Evolutionary conservation across 2,113 vertebrate genomes (phyloP).

Genomic region (Chloebia gouldiae): DNA sequence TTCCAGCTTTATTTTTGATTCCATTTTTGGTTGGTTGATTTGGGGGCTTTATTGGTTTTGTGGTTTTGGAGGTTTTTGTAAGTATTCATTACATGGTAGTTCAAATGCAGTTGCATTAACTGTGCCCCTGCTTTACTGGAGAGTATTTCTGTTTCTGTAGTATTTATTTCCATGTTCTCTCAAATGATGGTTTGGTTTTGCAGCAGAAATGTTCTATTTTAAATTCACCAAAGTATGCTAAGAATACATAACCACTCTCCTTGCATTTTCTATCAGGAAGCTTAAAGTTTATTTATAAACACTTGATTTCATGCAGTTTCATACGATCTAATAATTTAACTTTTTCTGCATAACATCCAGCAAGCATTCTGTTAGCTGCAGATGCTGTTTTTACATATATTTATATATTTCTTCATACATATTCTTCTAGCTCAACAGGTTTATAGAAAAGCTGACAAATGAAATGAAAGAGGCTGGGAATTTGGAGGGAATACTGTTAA

Average conservation of each 20-base stretch:
- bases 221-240: neutral
- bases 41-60: neutral
- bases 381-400: neutral
- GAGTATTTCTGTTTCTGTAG: neutral
- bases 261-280: neutral
- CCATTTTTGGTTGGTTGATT: neutral
- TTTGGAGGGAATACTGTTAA: constrained; percentile 95
- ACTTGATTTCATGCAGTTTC: neutral
- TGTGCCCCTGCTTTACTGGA: neutral
- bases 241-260: neutral
- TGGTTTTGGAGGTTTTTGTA: neutral
- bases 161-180: neutral
- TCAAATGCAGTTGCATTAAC: neutral
- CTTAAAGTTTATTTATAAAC: neutral
- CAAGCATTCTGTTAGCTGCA: neutral
- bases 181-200: neutral
- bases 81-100: neutral
- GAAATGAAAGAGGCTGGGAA: constrained; percentile 97
- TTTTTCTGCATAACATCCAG: neutral
- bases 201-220: neutral
- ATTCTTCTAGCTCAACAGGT: constrained; percentile 84
- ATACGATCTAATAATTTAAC: neutral
- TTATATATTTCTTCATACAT: neutral
- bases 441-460: constrained; percentile 92
- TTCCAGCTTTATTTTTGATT: neutral